These are phyloP conservation scores for Chlamydotis undulata DNA, from an alignment of 2,113 vertebrate species.

Conservation along the genomic window DNA sequence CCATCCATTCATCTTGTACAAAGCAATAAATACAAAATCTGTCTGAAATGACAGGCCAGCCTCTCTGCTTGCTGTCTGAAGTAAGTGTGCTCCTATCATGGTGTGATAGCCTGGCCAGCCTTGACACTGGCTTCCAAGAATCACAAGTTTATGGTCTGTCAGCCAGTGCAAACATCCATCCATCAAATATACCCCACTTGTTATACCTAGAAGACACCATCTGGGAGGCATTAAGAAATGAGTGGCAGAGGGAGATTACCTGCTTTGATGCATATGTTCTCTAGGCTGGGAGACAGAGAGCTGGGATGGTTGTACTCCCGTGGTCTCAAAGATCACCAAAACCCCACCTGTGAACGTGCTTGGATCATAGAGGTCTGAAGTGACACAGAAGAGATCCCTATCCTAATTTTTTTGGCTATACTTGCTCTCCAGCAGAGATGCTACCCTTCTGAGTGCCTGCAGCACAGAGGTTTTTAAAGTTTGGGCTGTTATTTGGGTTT, in stretches of 20 bases:
- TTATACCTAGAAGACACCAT: not conserved
- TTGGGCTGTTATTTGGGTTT: not conserved
- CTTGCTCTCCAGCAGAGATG: not conserved
- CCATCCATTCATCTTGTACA: not conserved
- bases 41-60: not conserved
- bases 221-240: not conserved
- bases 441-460: not conserved
- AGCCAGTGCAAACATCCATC: slow-evolving; percentile 1
- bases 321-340: not conserved
- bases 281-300: not conserved
- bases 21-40: not conserved
- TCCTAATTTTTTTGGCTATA: not conserved
- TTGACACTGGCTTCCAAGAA: not conserved
- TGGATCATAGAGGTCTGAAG: not conserved
- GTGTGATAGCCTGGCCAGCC: not conserved
- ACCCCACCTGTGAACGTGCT: fast-evolving
- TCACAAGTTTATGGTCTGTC: not conserved
- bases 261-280: not conserved
- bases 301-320: not conserved
- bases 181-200: not conserved
- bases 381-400: not conserved
- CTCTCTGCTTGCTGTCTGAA: not conserved
- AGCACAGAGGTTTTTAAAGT: not conserved
- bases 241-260: not conserved
- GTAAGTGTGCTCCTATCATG: not conserved